These are phyloP conservation scores for Elysia chlorotica DNA, from an alignment of 1,140 invertebrate genomes.

Conservation along the genomic window DNA sequence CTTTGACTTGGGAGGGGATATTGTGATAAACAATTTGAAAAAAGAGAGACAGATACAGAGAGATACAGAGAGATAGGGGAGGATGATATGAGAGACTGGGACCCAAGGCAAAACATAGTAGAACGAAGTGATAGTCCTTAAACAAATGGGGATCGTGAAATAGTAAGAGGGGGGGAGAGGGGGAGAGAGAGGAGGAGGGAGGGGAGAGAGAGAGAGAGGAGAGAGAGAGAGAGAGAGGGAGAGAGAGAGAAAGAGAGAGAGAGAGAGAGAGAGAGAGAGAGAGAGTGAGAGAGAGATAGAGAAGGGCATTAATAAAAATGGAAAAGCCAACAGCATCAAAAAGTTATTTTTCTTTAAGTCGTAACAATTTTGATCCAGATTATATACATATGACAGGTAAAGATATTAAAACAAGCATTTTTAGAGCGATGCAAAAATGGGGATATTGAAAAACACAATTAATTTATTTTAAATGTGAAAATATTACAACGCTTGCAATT, in stretches of 20 bases:
- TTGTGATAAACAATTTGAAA: too few relatives aligned
- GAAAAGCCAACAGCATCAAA: too few relatives aligned
- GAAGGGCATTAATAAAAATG: too few relatives aligned
- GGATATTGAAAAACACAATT: too few relatives aligned
- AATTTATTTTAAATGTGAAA: too few relatives aligned
- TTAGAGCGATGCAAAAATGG: too few relatives aligned
- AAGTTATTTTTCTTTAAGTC: too few relatives aligned
- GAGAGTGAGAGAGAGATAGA: not conserved
- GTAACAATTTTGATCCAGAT: too few relatives aligned
- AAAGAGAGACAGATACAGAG: slow-evolving; percentile 1
- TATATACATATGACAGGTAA: too few relatives aligned
- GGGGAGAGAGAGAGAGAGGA: not conserved
- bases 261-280: slow-evolving; percentile 2
- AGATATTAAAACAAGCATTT: too few relatives aligned
- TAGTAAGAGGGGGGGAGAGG: not conserved
- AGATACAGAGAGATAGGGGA: slow-evolving; percentile 1
- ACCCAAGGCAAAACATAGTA: not conserved
- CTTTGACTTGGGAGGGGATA: too few relatives aligned
- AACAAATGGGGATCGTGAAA: not conserved
- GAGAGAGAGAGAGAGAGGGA: not conserved
- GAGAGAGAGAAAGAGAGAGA: not conserved
- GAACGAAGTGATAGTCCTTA: not conserved
- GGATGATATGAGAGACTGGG: not conserved
- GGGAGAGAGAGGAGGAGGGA: not conserved
- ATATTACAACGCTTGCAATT: too few relatives aligned